Conservation (phyloP, 2,888 invertebrate genomes). For the Yponomeuta evonymella region DNA sequence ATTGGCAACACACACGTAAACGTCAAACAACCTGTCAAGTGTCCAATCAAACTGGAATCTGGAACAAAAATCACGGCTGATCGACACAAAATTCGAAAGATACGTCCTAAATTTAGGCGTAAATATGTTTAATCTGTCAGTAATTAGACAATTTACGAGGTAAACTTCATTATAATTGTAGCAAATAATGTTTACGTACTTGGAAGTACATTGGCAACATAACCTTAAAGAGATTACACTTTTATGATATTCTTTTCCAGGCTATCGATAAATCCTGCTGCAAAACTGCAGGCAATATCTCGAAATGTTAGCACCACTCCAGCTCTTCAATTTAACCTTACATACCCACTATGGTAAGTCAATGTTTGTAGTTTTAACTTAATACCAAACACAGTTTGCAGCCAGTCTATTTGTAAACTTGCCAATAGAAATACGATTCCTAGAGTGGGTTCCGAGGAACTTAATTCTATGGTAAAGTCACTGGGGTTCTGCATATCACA, state of each 20-base stretch:
- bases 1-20: no score
- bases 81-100: background rate
- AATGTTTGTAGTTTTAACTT: background rate
- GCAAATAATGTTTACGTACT: background rate
- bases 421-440: no score
- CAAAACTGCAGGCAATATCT: slow-evolving; percentile 35
- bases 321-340: slow-evolving; percentile 53
- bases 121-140: slow-evolving; percentile 47
- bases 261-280: slow-evolving; percentile 42
- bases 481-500: no score
- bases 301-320: slow-evolving; percentile 45
- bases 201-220: background rate
- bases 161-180: slow-evolving; percentile 22
- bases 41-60: background rate
- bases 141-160: slow-evolving; percentile 58
- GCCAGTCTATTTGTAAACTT: no score
- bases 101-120: background rate
- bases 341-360: slow-evolving; percentile 61
- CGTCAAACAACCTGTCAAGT: no score
- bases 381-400: background rate
- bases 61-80: background rate
- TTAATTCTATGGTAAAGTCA: no score
- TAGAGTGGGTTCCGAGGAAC: no score
- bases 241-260: slow-evolving; percentile 34
- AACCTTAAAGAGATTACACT: slow-evolving; percentile 17